Evolutionary conservation across 2,797 vertebrate species (phyloP).

Genomic region (Chaetophractus vellerosus): DNA sequence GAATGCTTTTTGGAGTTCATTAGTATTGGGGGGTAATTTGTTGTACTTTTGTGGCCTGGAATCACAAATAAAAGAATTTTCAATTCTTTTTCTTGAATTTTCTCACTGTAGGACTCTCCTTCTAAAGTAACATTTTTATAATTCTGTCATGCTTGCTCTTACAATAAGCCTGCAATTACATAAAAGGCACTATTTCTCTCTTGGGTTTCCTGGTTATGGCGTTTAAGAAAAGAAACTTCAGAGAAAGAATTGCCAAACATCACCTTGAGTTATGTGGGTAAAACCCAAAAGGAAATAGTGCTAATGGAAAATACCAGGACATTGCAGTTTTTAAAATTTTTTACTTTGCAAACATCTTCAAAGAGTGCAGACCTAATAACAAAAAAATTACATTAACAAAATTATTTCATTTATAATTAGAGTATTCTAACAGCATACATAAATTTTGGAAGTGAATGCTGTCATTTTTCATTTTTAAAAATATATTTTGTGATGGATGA

Average conservation of each 20-base stretch:
- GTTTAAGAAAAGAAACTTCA: conserved; percentile 39
- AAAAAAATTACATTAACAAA: conserved; percentile 65
- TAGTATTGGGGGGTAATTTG: not conserved
- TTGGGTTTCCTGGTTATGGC: not conserved
- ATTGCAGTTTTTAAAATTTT: conserved; percentile 20
- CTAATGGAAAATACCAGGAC: conserved; percentile 23
- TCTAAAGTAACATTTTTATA: not conserved
- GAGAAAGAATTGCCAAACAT: conserved; percentile 44
- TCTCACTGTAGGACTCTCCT: not conserved
- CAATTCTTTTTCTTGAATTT: not conserved
- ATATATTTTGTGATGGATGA: conserved; percentile 71
- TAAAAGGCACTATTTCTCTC: not conserved
- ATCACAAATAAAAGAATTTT: not conserved
- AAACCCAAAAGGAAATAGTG: not conserved
- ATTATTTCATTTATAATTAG: conserved; percentile 76
- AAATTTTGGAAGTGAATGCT: conserved; percentile 75
- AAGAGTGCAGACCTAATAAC: conserved; percentile 32
- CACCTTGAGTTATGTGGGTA: not conserved
- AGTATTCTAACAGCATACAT: conserved; percentile 57
- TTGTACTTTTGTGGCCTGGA: not conserved
- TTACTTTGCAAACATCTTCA: conserved; percentile 63
- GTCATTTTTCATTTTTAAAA: conserved; percentile 80
- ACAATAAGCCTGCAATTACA: not conserved
- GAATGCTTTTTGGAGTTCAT: not conserved
- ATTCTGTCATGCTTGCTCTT: conserved; percentile 1